These are phyloP conservation scores for Trichonephila clavata DNA, from an alignment of 1,140 invertebrate species.

Conservation along the genomic window DNA sequence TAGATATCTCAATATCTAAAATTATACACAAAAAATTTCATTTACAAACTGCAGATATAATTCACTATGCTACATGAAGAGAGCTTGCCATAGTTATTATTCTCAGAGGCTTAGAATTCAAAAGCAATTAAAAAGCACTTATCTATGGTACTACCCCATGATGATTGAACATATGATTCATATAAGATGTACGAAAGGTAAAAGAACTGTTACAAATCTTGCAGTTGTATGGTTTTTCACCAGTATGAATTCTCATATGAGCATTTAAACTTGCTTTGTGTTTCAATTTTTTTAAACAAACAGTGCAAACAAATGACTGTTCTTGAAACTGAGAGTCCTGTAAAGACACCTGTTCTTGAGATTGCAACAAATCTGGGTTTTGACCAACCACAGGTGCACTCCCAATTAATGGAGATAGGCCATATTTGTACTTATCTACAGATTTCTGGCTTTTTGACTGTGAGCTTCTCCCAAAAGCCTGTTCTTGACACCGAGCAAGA, in stretches of 20 bases:
- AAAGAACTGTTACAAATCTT: neutral
- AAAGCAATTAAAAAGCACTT: neutral
- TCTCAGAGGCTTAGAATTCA: neutral
- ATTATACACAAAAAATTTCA: neutral
- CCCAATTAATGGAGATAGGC: too few relatives aligned
- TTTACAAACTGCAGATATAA: neutral
- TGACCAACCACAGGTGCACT: too few relatives aligned
- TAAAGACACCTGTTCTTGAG: neutral
- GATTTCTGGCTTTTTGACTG: too few relatives aligned
- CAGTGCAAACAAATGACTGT: neutral
- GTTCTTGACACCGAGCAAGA: too few relatives aligned
- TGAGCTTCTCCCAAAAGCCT: too few relatives aligned
- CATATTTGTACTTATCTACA: too few relatives aligned
- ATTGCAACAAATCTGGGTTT: too few relatives aligned
- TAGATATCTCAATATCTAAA: neutral
- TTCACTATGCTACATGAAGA: neutral
- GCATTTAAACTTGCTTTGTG: neutral
- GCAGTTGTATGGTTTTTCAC: constrained; percentile 53
- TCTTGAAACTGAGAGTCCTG: neutral
- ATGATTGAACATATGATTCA: constrained; percentile 22
- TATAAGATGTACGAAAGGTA: constrained; percentile 9
- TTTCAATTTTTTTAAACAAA: constrained; percentile 16
- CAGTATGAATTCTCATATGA: constrained; percentile 25
- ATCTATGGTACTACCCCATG: neutral
- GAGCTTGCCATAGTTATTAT: neutral